Evolutionary conservation across 2,797 vertebrate genomes (phyloP), one percentile per base, ranked within the genome.

Genomic region (Ctenochaetus hawaiiensis): DNA sequence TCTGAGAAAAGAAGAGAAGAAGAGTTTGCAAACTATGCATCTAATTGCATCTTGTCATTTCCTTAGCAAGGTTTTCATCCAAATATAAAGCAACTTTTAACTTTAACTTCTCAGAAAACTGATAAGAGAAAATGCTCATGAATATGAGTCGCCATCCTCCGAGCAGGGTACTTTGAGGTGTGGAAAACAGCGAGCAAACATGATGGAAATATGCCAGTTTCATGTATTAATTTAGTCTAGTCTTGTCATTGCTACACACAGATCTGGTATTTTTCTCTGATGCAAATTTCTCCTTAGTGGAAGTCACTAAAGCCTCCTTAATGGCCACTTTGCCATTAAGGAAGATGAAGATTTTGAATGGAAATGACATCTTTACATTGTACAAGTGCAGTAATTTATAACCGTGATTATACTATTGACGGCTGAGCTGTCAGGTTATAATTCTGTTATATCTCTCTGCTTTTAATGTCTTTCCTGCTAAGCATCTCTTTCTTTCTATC

Each of bases 291-390:
- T 34, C 30, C 30, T 6, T 34, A 34, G 5, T 34, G 30, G 30
- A 34, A 34, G 30, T 34, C 30, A 34, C 30, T 34, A 34, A 34
- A 34, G 30, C 30, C 30, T 34, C 30, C 30, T 34, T 34, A 34
- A 34, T 6, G 30, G 30, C 30, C 30, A 81, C 66, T 76, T 77
- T 67, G 22, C 66, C 64, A 60, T 73, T 84, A 73, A 39, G 43
- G 44, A 70, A 45, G 34, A 65, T 62, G 52, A 54, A 71, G 72
- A 47, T 37, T 62, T 43, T 17, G 53, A 65, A 72, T 70, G 23
- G 26, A 73, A 71, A 75, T 39, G 5, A 34, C 48, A 20, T 68
- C 65, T 53, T 75, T 69, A 60, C 53, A 80, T 67, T 61, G 62
- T 23, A 34, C 30, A 34, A 34, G 30, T 34, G 30, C 30, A 53